Evolutionary conservation across 2,888 invertebrate genomes (phyloP).

Genomic region (Anodontia alba): DNA sequence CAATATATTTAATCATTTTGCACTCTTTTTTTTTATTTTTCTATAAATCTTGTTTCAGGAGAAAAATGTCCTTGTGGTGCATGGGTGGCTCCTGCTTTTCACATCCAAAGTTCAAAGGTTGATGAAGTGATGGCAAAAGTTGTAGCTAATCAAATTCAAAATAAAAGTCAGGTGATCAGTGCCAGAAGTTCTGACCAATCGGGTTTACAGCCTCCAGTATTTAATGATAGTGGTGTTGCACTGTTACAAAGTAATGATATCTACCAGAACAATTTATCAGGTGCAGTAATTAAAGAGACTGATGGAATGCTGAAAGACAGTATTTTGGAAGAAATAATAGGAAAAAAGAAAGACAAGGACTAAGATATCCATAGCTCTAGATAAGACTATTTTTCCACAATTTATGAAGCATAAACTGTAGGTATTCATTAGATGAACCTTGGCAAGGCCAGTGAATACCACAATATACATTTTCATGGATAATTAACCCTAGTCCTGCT

Average conservation of each 20-base stretch:
- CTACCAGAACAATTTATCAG: not conserved
- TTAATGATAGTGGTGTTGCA: not conserved
- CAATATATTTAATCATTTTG: too few species aligned
- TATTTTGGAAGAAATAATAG: not conserved
- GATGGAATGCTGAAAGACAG: not conserved
- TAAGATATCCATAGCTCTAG: too few species aligned
- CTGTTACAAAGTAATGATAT: not conserved
- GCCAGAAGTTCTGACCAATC: not conserved
- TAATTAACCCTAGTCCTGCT: too few species aligned
- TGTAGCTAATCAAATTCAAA: not conserved
- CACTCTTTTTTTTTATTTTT: too few species aligned
- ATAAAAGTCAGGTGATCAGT: too few species aligned
- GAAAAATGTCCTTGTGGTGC: slow-evolving; percentile 96
- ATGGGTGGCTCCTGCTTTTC: slow-evolving; percentile 96
- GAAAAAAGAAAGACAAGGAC: not conserved
- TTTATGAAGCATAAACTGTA: too few species aligned
- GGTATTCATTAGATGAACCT: too few species aligned
- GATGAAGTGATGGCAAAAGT: slow-evolving; percentile 90
- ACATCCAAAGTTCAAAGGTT: slow-evolving; percentile 95
- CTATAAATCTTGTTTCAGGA: slow-evolving; percentile 87
- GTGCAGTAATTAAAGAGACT: not conserved
- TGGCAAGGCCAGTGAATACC: too few species aligned
- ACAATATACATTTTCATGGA: too few species aligned
- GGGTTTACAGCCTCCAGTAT: not conserved
- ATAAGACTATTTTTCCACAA: too few species aligned